Percentiles rank a stretch among this genome's conserved stretches.
These are phyloP conservation scores for Epizoanthus ramosus DNA, from an alignment of 92 coral and sea anemone species.

Conservation along the genomic window DNA sequence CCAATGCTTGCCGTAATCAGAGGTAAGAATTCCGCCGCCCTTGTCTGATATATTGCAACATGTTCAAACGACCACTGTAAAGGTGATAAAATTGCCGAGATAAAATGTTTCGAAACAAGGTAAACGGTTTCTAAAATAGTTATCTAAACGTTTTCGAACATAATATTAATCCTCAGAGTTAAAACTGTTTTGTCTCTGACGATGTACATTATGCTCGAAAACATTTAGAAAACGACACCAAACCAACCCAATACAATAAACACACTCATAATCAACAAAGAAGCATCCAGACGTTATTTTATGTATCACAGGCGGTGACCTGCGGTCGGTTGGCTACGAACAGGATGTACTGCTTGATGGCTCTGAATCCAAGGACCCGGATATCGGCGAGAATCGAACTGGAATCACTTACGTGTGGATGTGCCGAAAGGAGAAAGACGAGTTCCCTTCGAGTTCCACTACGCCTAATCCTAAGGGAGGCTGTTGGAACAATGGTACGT, in stretches of 20 bases:
- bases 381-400: conserved; percentile 62
- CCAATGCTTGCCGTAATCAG: conserved; percentile 73
- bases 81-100: no score
- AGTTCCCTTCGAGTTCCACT: conserved; percentile 51
- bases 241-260: no score
- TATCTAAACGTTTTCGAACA: no score
- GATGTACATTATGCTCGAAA: no score
- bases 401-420: conserved; percentile 78
- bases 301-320: conserved; percentile 68
- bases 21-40: conserved; percentile 52
- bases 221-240: no score
- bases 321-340: conserved; percentile 81
- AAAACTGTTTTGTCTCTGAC: no score
- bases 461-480: conserved; percentile 62
- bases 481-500: conserved; percentile 79
- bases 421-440: conserved; percentile 71
- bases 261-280: neutral
- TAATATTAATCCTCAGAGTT: no score
- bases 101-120: no score
- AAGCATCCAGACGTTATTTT: neutral
- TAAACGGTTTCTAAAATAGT: no score
- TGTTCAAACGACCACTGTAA: no score
- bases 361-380: conserved; percentile 84
- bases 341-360: conserved; percentile 74
- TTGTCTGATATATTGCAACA: neutral